Evolutionary conservation across 1,140 invertebrate genomes (phyloP), one percentile per base, ranked within the genome.

Genomic region (Zelostemma sp.): DNA sequence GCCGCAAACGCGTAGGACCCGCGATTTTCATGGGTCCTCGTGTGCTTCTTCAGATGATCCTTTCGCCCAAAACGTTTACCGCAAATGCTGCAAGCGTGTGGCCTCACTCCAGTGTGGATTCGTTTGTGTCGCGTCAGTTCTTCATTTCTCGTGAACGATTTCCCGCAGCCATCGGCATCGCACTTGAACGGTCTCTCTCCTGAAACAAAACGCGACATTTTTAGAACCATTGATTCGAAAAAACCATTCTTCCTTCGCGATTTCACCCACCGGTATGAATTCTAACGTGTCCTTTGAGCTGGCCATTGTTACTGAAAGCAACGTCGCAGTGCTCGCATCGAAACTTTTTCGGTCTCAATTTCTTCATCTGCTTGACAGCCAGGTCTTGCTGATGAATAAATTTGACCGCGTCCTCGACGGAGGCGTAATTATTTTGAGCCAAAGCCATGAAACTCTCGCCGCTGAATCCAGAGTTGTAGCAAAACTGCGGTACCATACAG

Each of bases 61-160:
- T 97, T 93, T 11, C 95, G 88, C 0, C 95, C 95, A 76, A 97
- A 97, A 28, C 91, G 88, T 82, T 97, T 97, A 0, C 91, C 91
- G 63, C 96, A 97, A 5, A 90, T 87, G 0, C 85, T 75, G 79
- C 95, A 97, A 0, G 90, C 88, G 78, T 92, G 95, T 0, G 94
- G 95, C 6, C 93, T 87, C 0, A 93, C 81, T 0, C 93, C 93
- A 0, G 93, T 93, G 80, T 98, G 96, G 48, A 97, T 98, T 53
- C 95, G 88, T 70, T 93, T 93, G 82, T 98, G 96, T 16, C 95
- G 87, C 0, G 95, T 97, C 35, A 97, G 82, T 78, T 98, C 95
- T 83, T 97, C 95, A 81, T 97, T 98, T 61, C 95, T 88, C 0
- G 95, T 96, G 76, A 98, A 98, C 0, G 92, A 92, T 80, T 97